Percentiles rank a stretch among this genome's conserved stretches.
phyloP scores from a whole-genome alignment of 2,113 vertebrate genomes.

The Anseranas semipalmata region DNA sequence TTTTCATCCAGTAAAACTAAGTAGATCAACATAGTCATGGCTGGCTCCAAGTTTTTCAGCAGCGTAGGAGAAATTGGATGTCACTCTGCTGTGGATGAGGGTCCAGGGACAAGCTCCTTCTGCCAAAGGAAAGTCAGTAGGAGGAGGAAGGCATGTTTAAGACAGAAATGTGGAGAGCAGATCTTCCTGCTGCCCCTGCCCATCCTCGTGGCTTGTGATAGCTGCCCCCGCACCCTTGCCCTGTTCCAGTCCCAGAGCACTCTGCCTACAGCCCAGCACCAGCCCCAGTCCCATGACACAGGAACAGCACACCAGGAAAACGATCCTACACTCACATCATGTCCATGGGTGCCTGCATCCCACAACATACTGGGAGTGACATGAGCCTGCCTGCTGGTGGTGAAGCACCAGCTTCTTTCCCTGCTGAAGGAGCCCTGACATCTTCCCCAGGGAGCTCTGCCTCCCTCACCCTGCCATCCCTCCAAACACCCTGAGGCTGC shows the following conservation, averaged over 20 bases:
- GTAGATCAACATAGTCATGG: background rate
- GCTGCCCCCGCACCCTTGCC: accelerated
- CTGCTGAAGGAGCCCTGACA: background rate
- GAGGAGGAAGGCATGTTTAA: background rate
- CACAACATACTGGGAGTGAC: background rate
- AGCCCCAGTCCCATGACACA: background rate
- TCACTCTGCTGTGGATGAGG: background rate
- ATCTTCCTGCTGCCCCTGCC: background rate
- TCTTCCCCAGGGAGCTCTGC: background rate
- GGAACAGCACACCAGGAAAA: background rate
- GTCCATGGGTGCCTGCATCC: background rate
- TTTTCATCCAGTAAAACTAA: constrained; percentile 31
- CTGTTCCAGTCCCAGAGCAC: background rate
- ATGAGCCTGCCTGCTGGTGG: background rate
- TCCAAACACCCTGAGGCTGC: background rate
- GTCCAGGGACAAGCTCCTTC: background rate
- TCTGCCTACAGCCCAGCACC: background rate
- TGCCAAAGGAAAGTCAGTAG: background rate
- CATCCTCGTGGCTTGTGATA: accelerated
- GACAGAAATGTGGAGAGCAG: background rate
- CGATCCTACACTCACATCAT: background rate
- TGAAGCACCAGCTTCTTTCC: background rate
- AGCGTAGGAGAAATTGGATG: constrained; percentile 24
- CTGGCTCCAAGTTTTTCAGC: background rate
- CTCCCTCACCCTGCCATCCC: accelerated